Evolutionary conservation across 2,113 vertebrate genomes (phyloP).

Genomic region (Microtus montanus): DNA sequence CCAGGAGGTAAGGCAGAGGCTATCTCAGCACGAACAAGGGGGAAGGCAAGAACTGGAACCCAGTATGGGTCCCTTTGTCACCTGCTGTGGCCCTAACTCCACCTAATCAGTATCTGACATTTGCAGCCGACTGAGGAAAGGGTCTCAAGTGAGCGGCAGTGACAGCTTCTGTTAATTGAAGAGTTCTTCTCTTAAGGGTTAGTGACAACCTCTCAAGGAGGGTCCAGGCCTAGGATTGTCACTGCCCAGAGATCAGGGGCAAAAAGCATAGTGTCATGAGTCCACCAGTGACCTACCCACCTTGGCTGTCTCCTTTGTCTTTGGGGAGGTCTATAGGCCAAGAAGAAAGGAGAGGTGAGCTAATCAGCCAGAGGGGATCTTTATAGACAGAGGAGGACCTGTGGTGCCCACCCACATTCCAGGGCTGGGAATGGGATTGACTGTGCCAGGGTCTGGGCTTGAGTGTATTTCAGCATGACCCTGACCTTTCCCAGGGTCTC

Average conservation of each 20-base stretch:
- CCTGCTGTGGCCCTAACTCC: conserved; percentile 11
- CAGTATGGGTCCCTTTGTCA: not conserved
- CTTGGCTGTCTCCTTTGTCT: not conserved
- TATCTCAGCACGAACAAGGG: not conserved
- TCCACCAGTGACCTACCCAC: not conserved
- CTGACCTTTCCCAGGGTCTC: conserved; percentile 40
- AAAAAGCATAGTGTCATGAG: not conserved
- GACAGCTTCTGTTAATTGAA: not conserved
- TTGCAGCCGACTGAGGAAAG: not conserved
- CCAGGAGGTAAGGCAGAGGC: not conserved
- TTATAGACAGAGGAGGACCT: not conserved
- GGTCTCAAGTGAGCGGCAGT: not conserved
- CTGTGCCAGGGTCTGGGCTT: not conserved
- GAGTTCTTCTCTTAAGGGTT: conserved; percentile 38
- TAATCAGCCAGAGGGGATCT: not conserved
- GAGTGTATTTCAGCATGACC: not conserved
- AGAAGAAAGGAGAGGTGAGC: not conserved
- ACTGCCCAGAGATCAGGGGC: not conserved
- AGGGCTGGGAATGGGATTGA: not conserved
- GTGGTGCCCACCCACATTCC: not conserved
- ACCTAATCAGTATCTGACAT: not conserved
- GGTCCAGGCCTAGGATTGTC: not conserved
- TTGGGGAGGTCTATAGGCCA: not conserved
- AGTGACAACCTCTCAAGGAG: conserved; percentile 23
- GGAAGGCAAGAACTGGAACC: not conserved